Conservation (phyloP, 2,797 vertebrate species). For the Gymnothorax reevesii region DNA sequence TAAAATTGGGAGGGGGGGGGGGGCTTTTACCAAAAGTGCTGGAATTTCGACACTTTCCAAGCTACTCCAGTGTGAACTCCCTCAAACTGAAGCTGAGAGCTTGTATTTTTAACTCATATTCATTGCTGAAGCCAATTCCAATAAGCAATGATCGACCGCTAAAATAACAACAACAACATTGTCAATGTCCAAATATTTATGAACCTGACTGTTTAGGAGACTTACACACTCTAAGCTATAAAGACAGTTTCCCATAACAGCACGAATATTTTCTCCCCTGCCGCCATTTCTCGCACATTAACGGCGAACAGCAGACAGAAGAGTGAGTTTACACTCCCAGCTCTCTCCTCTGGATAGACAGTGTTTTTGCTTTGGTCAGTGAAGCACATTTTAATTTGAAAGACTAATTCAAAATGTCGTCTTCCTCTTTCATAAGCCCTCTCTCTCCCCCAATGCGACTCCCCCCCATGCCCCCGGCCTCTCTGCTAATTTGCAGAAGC, state of each 20-base stretch:
- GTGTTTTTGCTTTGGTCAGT: neutral
- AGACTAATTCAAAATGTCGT: constrained; percentile 1
- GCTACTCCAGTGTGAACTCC: too few relatives aligned
- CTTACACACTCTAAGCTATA: neutral
- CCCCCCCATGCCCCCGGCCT: neutral
- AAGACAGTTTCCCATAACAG: neutral
- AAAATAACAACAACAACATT: too few relatives aligned
- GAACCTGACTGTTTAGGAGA: neutral
- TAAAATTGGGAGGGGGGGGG: too few relatives aligned
- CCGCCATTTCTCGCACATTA: neutral
- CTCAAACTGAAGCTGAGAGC: too few relatives aligned
- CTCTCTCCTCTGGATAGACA: neutral
- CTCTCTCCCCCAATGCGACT: neutral
- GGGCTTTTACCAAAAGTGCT: too few relatives aligned
- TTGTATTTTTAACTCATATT: too few relatives aligned
- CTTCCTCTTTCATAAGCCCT: neutral
- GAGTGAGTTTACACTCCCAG: neutral
- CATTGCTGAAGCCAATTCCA: too few relatives aligned
- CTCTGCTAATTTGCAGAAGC: neutral
- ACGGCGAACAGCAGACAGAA: neutral
- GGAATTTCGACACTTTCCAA: too few relatives aligned
- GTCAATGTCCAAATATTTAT: too few relatives aligned
- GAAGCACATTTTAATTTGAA: neutral
- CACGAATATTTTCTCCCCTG: neutral
- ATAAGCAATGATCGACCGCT: too few relatives aligned